phyloP scores from a whole-genome alignment of 2,797 vertebrate genomes.

The Heliangelus exortis region DNA sequence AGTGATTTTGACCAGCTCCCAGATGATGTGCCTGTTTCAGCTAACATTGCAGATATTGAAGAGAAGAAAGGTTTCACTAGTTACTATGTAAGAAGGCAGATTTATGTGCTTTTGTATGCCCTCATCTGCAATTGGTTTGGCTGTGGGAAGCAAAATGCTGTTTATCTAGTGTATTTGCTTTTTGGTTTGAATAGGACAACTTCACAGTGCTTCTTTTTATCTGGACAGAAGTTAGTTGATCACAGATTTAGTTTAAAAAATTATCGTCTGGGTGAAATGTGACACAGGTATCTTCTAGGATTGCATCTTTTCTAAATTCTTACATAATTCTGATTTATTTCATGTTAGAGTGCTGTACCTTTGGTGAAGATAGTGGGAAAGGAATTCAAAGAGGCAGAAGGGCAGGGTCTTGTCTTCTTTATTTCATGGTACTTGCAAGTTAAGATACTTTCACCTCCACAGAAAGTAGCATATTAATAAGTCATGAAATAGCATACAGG shows the following conservation, averaged over 20 bases:
- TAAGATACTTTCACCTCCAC: neutral
- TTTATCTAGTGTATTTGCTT: neutral
- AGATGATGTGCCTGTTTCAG: slow-evolving; percentile 87
- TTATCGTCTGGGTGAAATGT: neutral
- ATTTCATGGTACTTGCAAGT: neutral
- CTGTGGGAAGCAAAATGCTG: neutral
- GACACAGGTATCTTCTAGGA: neutral
- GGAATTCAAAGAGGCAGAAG: neutral
- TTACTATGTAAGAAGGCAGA: slow-evolving; percentile 86
- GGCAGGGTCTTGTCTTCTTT: neutral
- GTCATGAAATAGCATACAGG: neutral
- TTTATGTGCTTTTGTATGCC: neutral
- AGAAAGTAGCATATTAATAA: neutral
- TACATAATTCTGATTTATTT: neutral
- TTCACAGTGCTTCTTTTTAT: neutral
- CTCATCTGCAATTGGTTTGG: neutral
- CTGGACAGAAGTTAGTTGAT: neutral
- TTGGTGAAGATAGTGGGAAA: neutral
- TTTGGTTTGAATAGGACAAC: neutral
- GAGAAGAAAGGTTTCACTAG: slow-evolving; percentile 92
- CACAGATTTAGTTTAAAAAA: neutral
- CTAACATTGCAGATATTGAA: slow-evolving; percentile 91
- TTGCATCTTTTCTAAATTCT: neutral
- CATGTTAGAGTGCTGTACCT: neutral
- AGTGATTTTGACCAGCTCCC: slow-evolving; percentile 97